Percentiles rank a stretch among this genome's conserved stretches.
Evolutionary conservation across 2,888 invertebrate genomes (phyloP).

Genomic region (Drosophila percnosoma): DNA sequence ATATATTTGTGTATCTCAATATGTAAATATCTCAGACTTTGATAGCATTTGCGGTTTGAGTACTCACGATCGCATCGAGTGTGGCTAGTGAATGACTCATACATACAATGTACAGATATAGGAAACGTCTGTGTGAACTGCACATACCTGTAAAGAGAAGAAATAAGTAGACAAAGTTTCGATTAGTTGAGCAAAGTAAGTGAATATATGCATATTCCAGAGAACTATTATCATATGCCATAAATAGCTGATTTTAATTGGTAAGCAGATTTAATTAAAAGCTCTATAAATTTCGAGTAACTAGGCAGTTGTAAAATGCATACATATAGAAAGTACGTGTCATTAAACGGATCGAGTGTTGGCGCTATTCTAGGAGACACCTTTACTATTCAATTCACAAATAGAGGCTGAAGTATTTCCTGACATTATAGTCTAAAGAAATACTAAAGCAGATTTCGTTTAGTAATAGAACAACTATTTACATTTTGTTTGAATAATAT

Average conservation of each 20-base stretch:
- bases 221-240: not conserved
- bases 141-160: constrained; percentile 63
- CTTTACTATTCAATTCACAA: not conserved
- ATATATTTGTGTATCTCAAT: constrained; percentile 5
- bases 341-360: not conserved
- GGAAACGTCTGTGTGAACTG: constrained; percentile 27
- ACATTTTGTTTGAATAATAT: not conserved
- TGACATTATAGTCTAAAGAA: not conserved
- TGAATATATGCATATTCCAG: not conserved
- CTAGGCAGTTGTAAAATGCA: constrained; percentile 8
- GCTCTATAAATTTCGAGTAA: constrained; percentile 6
- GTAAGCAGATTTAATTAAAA: not conserved
- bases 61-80: constrained; percentile 61
- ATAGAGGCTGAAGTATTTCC: not conserved
- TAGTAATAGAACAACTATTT: not conserved
- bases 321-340: not conserved
- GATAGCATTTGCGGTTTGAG: constrained; percentile 48
- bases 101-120: constrained; percentile 14
- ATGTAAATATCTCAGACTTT: constrained; percentile 18
- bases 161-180: constrained; percentile 16
- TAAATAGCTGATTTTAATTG: constrained; percentile 6
- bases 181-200: constrained; percentile 40
- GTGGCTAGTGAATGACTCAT: constrained; percentile 34
- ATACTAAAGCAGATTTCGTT: not conserved
- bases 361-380: not conserved